Evolutionary conservation across 2,797 vertebrate species (phyloP), one percentile per base, ranked within the genome.

Genomic region (Malacoraja senta): DNA sequence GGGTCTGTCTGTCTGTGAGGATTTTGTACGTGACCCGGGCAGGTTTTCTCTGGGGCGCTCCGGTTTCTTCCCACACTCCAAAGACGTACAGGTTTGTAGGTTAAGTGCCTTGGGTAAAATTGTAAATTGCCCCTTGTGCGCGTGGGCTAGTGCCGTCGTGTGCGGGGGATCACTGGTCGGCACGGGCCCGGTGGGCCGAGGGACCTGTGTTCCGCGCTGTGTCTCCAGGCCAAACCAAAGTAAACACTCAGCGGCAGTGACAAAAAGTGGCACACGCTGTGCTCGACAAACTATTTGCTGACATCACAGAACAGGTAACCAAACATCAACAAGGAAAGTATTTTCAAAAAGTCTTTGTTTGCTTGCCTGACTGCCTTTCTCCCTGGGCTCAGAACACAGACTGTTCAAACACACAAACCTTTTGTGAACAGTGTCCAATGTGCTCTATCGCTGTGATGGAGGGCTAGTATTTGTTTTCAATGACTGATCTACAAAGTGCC

Each of bases 381-480:
- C n/a, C 53, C 17, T 10, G 7, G 65, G 63, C 19, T 68, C 63
- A 68, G 63, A 88, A 68, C 21, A 32, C 19, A 88, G 68, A 88
- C 84, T 68, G 61, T 65, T 68, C 63, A 68, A 21, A 35, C 21
- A 88, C 84, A 35, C 84, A 88, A 35, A 63, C 63, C 84, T 88
- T 88, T 88, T 53, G 61, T 88, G 61, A 68, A 68, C 2, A 21
- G 15, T 86, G 58, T 63, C 29, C 83, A 86, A 86, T 88, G 9
- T 12, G 63, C 15, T 68, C n/a, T 19, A n/a, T n/a, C 61, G 63
- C n/a, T 88, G 61, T 29, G 83, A 86, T 8, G 29, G 58, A 88
- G 65, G 29, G 65, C 84, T 88, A 68, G 68, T 88, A 88, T 88
- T 88, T 88, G 84, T 88, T 88, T 88, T 68, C 63, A 65, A 65